These are phyloP conservation scores for Resseliella maxima DNA, from an alignment of 2,888 invertebrate species.

Conservation along the genomic window DNA sequence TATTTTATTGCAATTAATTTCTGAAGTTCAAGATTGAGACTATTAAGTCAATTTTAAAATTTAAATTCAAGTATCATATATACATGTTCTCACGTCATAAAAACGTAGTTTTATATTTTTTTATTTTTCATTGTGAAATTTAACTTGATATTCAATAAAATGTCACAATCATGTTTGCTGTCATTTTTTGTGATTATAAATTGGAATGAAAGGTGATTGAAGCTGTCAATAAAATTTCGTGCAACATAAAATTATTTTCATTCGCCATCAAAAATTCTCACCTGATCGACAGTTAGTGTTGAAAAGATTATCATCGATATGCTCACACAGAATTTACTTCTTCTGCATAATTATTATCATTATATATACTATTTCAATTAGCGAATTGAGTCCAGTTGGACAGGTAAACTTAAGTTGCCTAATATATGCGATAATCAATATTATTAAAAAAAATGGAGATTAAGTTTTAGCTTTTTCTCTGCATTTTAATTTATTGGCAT, in stretches of 20 bases:
- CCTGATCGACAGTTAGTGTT: not conserved
- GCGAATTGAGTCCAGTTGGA: not conserved
- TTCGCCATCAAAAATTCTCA: not conserved
- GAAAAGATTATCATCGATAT: not conserved
- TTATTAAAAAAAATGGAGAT: slow-evolving; percentile 45
- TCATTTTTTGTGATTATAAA: slow-evolving; percentile 4
- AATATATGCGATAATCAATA: slow-evolving; percentile 54
- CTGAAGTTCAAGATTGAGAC: no score
- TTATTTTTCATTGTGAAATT: not conserved
- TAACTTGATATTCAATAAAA: not conserved
- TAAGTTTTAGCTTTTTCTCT: slow-evolving; percentile 36
- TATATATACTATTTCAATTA: slow-evolving; percentile 52
- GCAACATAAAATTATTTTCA: not conserved
- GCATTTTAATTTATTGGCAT: slow-evolving; percentile 3
- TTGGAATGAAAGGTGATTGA: slow-evolving; percentile 1
- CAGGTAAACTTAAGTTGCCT: slow-evolving; percentile 15
- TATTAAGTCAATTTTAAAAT: no score
- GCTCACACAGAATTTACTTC: not conserved
- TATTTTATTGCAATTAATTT: no score
- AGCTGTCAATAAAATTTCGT: slow-evolving; percentile 7
- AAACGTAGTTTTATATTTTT: not conserved
- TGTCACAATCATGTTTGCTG: not conserved
- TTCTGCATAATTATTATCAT: slow-evolving; percentile 22
- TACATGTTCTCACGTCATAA: no score
- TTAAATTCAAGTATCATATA: no score